Percentiles rank a stretch among this genome's conserved stretches.
These are phyloP conservation scores for Drosophila ficusphila DNA, from an alignment of 1,140 invertebrate genomes.

Conservation along the genomic window DNA sequence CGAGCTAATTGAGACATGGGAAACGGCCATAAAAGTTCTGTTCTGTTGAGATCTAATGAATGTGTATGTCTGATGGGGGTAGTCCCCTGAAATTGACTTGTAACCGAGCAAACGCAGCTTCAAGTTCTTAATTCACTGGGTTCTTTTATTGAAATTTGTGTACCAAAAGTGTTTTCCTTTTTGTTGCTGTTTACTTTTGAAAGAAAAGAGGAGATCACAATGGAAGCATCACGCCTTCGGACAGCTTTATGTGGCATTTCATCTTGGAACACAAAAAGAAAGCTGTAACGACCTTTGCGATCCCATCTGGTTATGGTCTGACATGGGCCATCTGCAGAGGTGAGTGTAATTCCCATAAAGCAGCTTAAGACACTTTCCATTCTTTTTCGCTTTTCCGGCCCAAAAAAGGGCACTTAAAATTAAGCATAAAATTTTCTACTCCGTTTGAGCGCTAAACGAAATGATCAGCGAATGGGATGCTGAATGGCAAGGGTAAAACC, in stretches of 20 bases:
- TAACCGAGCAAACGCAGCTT: conserved; percentile 22
- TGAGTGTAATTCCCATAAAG: conserved; percentile 76
- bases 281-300: conserved; percentile 69
- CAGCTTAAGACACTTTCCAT: conserved; percentile 74
- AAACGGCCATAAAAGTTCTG: conserved; percentile 26
- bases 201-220: conserved; percentile 43
- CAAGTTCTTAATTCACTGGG: conserved; percentile 5
- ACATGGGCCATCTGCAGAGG: conserved; percentile 73
- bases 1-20: conserved; percentile 70
- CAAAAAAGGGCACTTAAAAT: conserved; percentile 69
- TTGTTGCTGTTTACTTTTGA: conserved; percentile 21
- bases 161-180: conserved; percentile 28
- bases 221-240: conserved; percentile 53
- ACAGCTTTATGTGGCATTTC: conserved; percentile 54
- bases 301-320: conserved; percentile 58
- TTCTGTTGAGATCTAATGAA: conserved; percentile 21
- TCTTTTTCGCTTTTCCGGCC: conserved; percentile 61
- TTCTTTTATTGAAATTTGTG: conserved; percentile 17
- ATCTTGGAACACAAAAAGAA: conserved; percentile 28
- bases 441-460: conserved; percentile 44
- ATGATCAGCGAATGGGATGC: conserved; percentile 69
- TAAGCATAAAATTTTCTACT: conserved; percentile 58
- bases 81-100: conserved; percentile 41
- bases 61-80: conserved; percentile 6
- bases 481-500: conserved; percentile 38